Evolutionary conservation across 2,797 vertebrate genomes (phyloP).

Genomic region (Huso huso): DNA sequence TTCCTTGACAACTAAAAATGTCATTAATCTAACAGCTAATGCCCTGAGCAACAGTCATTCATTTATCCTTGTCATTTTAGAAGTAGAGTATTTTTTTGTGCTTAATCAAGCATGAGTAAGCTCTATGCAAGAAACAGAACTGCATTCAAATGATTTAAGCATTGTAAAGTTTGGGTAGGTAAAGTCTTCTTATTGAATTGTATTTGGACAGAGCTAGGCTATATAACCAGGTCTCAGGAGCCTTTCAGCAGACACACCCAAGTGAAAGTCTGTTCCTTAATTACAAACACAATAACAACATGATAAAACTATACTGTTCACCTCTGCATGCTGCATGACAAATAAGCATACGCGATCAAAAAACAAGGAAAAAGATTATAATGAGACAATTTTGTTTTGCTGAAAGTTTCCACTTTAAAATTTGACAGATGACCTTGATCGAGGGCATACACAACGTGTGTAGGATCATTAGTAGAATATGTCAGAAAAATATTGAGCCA

Average conservation of each 20-base stretch:
- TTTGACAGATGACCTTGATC: too few species aligned
- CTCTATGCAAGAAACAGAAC: conserved; percentile 1
- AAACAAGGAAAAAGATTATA: too few species aligned
- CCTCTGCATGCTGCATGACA: too few species aligned
- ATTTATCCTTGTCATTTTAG: conserved; percentile 14
- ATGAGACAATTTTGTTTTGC: too few species aligned
- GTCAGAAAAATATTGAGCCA: too few species aligned
- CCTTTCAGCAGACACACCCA: neutral
- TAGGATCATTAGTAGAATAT: too few species aligned
- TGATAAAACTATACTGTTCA: neutral
- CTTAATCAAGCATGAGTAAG: conserved; percentile 5
- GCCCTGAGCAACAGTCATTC: neutral
- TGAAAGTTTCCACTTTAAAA: too few species aligned
- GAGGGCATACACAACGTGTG: too few species aligned
- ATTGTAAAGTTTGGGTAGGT: neutral
- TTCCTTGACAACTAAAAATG: too few species aligned
- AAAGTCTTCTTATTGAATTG: conserved; percentile 1
- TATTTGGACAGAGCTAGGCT: neutral
- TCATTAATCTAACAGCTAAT: conserved; percentile 8
- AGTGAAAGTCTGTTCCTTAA: neutral
- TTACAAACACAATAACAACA: neutral
- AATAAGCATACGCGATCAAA: too few species aligned
- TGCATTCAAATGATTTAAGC: neutral
- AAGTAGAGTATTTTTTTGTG: conserved; percentile 12
- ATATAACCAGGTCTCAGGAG: neutral